These are phyloP conservation scores for Hypomesus transpacificus DNA, from an alignment of 2,113 vertebrate species.

Conservation along the genomic window DNA sequence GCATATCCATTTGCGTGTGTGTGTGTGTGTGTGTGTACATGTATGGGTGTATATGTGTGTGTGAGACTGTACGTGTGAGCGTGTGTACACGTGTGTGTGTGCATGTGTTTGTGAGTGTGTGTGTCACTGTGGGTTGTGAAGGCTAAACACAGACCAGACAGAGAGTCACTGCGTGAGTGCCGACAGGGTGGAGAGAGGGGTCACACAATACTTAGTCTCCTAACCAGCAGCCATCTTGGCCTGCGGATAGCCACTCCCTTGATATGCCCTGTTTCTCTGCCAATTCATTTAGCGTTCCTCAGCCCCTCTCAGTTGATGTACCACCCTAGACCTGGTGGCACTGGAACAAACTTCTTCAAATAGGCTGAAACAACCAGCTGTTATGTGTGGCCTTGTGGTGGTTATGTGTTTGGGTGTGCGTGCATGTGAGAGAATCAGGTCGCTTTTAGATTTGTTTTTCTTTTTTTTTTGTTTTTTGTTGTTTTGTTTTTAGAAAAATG, in stretches of 20 bases:
- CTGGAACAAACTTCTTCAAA: slow-evolving; percentile 21
- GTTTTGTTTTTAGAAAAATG: too few species aligned
- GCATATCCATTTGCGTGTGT: too few species aligned
- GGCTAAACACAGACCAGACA: slow-evolving; percentile 30
- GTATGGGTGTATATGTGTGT: not conserved
- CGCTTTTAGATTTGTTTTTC: not conserved
- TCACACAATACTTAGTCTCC: slow-evolving; percentile 48
- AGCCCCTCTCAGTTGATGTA: slow-evolving; percentile 22
- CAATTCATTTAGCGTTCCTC: slow-evolving; percentile 37
- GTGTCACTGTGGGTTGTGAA: not conserved
- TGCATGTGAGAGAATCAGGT: not conserved
- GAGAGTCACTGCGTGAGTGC: slow-evolving; percentile 35
- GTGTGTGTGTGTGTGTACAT: not conserved
- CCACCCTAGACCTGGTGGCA: slow-evolving; percentile 17
- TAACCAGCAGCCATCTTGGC: slow-evolving; percentile 50
- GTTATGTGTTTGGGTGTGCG: not conserved
- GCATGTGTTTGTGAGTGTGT: not conserved
- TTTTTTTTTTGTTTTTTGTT: too few species aligned
- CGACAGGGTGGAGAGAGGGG: slow-evolving; percentile 4
- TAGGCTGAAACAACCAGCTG: slow-evolving; percentile 18
- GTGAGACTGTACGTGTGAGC: not conserved
- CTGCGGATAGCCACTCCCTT: slow-evolving; percentile 28
- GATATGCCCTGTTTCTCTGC: slow-evolving; percentile 24
- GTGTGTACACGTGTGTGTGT: not conserved
- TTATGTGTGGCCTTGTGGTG: not conserved